These are phyloP conservation scores for Siderastrea radians DNA, from an alignment of 92 coral and sea anemone species.

Conservation along the genomic window DNA sequence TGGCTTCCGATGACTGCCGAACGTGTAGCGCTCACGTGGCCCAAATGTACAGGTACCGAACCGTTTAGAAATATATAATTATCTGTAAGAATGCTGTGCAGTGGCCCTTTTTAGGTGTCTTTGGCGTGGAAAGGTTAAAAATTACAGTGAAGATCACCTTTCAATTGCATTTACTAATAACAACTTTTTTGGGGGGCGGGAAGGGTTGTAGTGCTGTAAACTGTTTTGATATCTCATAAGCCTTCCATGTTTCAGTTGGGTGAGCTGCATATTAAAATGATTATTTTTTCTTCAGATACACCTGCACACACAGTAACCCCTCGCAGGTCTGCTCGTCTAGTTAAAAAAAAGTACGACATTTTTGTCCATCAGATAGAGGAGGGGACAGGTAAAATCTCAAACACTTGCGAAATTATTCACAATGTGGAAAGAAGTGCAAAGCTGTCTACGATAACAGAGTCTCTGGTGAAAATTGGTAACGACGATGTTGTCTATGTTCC, in stretches of 20 bases:
- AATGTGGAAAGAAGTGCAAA: constrained; percentile 6
- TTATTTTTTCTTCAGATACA: background rate
- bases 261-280: no score
- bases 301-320: no score
- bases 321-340: constrained; percentile 40
- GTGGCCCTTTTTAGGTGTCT: no score
- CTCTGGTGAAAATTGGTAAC: background rate
- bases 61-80: no score
- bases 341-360: background rate
- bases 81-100: no score
- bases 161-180: background rate
- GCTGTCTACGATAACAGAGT: background rate
- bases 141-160: background rate
- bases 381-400: constrained; percentile 5
- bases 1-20: constrained; percentile 18
- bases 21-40: constrained; percentile 6
- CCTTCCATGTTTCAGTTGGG: background rate
- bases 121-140: no score
- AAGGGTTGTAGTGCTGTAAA: background rate
- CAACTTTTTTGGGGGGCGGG: background rate
- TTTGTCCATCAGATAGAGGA: constrained; percentile 33
- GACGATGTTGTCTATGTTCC: constrained; percentile 4
- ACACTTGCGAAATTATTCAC: constrained; percentile 19
- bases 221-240: background rate
- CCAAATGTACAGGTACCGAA: no score